Evolutionary conservation across 2,888 invertebrate genomes (phyloP).

Genomic region (Panorpa germanica): DNA sequence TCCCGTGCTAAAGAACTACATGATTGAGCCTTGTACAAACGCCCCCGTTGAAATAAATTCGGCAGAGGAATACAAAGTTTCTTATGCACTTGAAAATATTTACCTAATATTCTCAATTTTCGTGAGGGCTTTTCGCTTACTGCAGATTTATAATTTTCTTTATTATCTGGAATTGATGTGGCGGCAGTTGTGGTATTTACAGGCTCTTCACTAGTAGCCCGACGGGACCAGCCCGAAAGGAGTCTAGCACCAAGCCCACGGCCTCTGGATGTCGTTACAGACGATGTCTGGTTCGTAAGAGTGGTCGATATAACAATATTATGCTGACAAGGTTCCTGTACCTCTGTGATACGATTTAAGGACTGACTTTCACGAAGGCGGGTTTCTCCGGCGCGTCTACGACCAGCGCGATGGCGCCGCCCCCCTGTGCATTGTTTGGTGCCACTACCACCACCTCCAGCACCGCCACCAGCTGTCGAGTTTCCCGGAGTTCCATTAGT

Average conservation of each 20-base stretch:
- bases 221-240: conserved; percentile 11
- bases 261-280: conserved; percentile 15
- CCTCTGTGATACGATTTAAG: conserved; percentile 69
- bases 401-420: conserved; percentile 31
- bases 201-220: too few species aligned
- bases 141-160: too few species aligned
- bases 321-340: conserved; percentile 45
- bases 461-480: conserved; percentile 15
- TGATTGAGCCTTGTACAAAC: conserved; percentile 39
- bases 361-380: conserved; percentile 65
- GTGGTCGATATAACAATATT: conserved; percentile 20
- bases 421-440: conserved; percentile 14
- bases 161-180: too few species aligned
- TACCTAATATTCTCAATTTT: conserved; percentile 40
- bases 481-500: conserved; percentile 12
- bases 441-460: conserved; percentile 16
- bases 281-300: too few species aligned
- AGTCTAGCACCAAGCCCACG: conserved; percentile 10
- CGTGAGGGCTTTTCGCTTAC: conserved; percentile 22
- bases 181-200: too few species aligned
- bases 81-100: conserved; percentile 48
- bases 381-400: conserved; percentile 40
- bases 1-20: conserved; percentile 39
- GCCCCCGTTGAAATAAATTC: conserved; percentile 30
- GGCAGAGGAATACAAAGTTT: conserved; percentile 41